Evolutionary conservation across 2,113 vertebrate species (phyloP).

Genomic region (Strix uralensis): DNA sequence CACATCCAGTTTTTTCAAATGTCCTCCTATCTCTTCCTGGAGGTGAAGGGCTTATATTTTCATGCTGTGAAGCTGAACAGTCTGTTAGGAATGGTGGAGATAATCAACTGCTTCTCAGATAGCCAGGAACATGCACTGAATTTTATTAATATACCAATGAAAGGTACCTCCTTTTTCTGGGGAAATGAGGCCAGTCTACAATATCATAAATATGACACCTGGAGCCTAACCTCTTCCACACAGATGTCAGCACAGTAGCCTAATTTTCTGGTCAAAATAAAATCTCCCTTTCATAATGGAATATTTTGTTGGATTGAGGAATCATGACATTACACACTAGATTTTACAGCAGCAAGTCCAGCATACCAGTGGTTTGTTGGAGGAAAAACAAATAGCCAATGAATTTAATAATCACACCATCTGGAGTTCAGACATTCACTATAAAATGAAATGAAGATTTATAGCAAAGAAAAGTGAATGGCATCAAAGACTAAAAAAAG

Average conservation of each 20-base stretch:
- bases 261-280: neutral
- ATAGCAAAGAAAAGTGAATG: neutral
- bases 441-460: neutral
- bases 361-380: neutral
- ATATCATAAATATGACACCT: neutral
- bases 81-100: neutral
- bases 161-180: neutral
- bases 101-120: neutral
- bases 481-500: neutral
- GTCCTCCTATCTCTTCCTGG: neutral
- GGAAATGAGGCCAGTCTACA: neutral
- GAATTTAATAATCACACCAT: conserved; percentile 25
- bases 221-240: neutral
- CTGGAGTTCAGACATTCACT: neutral
- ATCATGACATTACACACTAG: neutral
- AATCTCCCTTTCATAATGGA: neutral
- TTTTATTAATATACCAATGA: neutral
- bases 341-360: neutral
- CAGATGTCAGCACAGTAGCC: neutral
- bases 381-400: neutral
- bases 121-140: neutral
- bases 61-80: neutral
- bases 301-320: neutral
- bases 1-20: neutral
- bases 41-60: neutral